Percentiles rank a stretch among this genome's conserved stretches.
Conservation (phyloP, 1,140 invertebrate species). For the Drosophila suzukii region DNA sequence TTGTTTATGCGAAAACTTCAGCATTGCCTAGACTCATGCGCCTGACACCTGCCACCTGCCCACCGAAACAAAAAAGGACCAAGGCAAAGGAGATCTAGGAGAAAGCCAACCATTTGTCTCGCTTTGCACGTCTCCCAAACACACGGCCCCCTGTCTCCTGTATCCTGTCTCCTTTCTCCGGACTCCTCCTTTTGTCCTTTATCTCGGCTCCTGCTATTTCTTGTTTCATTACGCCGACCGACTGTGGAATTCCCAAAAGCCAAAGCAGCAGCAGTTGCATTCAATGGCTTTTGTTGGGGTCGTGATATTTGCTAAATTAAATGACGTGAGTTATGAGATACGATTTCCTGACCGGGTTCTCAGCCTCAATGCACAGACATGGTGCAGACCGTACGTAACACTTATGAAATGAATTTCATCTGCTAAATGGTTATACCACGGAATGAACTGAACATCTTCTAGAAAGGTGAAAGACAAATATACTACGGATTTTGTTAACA, state of each 20-base stretch:
- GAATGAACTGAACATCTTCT: background rate
- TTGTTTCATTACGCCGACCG: slow-evolving; percentile 71
- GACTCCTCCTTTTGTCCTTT: slow-evolving; percentile 16
- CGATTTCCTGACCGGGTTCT: slow-evolving; percentile 42
- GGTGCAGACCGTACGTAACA: slow-evolving; percentile 2
- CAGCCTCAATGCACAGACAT: slow-evolving; percentile 8
- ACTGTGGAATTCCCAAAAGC: slow-evolving; percentile 40
- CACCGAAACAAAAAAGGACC: slow-evolving; percentile 57
- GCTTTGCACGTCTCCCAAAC: slow-evolving; percentile 57
- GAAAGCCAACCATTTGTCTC: slow-evolving; percentile 72
- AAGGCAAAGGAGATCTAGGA: slow-evolving; percentile 25
- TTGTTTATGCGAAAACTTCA: slow-evolving; percentile 83
- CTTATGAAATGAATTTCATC: background rate
- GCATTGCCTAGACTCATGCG: slow-evolving; percentile 56
- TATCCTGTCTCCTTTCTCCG: slow-evolving; percentile 14
- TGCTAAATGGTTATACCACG: slow-evolving; percentile 10
- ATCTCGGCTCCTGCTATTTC: slow-evolving; percentile 52
- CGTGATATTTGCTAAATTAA: slow-evolving; percentile 84
- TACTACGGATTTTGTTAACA: too few species aligned
- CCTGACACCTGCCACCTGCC: slow-evolving; percentile 80
- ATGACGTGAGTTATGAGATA: slow-evolving; percentile 83
- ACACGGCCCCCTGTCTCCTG: slow-evolving; percentile 5
- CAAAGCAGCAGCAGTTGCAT: slow-evolving; percentile 73
- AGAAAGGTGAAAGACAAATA: background rate
- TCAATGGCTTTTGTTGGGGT: slow-evolving; percentile 82